Base-by-base conservation (phyloP, 2,888 invertebrate genomes). In the Bugulina stolonifera region DNA sequence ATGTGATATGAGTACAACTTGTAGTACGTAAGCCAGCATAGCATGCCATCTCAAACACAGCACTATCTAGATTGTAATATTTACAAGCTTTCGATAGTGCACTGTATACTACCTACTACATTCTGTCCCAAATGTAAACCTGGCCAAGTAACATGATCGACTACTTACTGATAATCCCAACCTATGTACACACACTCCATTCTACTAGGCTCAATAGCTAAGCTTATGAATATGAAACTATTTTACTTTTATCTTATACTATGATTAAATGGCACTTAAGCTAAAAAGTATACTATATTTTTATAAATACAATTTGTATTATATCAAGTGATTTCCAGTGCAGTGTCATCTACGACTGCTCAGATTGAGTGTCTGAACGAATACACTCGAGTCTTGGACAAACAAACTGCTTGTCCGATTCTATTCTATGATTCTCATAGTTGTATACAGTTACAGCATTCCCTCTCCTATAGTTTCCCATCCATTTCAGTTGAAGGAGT, bases 241-340 rank as follows among this genome's bases (percentile, higher is more conserved):
- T 34, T 64, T 64, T 64, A 29, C 34, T 34, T 25, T 64, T 64
- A 64, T 64, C 64, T 29, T 32, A 64, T 34, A 3, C 5, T 5
- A 43, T 27, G 22, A 1, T 64, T 64, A 27, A 64, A 64, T 64
- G 32, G 32, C 64, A 34, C 34, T 32, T 14, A 43, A 10, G 5
- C 64, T 34, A 64, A n/a, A 18, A 64, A 32, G 27, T 14, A 5
- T 64, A 18, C 18, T 10, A 5, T 32, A 64, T 64, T 34, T 27
- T 64, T 10, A 34, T 34, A 64, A 64, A 64, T 64, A 64, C 64
- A 32, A 10, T 43, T 5, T 32, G 34, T 14, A 27, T 64, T 64
- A 32, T 32, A 29, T 64, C 5, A 32, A 64, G 64, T 64, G 64
- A 64, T 64, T 64, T 64, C 32, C 32, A 64, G 25, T 64, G 25